Evolutionary conservation across 2,888 invertebrate genomes (phyloP).

Genomic region (Bursaphelenchus okinawaensis): DNA sequence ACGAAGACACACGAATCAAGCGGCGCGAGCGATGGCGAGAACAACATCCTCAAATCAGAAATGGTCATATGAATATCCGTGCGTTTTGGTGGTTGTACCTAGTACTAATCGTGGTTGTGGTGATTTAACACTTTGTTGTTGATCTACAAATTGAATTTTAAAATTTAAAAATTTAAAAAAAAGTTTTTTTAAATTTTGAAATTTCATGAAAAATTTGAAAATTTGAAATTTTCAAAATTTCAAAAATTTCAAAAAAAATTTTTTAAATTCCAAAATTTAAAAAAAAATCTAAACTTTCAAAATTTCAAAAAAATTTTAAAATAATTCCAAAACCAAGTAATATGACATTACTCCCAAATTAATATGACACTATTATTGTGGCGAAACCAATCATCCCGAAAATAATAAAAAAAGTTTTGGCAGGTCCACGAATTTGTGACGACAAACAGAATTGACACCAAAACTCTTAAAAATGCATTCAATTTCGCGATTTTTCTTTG

Average conservation of each 20-base stretch:
- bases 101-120: neutral
- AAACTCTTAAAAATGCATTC: no score
- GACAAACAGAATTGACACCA: no score
- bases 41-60: neutral
- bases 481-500: no score
- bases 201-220: neutral
- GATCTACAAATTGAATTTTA: neutral
- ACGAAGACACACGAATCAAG: neutral
- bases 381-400: no score
- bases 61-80: neutral
- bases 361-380: no score
- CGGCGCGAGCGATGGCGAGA: neutral
- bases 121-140: no score
- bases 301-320: no score
- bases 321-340: no score
- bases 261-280: neutral
- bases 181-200: neutral
- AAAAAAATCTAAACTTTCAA: neutral
- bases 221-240: neutral
- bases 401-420: no score
- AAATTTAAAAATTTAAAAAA: neutral
- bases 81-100: neutral
- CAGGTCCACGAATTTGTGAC: no score
- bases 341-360: no score
- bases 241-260: neutral